These are phyloP conservation scores for Choristoneura rosaceana DNA, from an alignment of 2,888 invertebrate species.

Conservation along the genomic window DNA sequence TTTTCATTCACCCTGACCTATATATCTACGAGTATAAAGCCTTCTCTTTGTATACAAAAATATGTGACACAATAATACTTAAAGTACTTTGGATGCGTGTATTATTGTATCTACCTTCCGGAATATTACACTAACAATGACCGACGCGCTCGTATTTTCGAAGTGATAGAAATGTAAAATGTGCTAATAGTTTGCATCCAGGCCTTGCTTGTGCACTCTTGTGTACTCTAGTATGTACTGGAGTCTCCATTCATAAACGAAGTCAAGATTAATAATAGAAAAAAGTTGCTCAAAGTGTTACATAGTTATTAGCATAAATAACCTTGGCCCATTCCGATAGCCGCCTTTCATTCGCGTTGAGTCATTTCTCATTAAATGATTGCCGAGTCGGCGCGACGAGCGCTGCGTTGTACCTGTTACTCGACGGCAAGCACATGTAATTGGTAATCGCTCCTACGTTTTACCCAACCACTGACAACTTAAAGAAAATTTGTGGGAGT, in stretches of 20 bases:
- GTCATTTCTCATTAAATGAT: conserved; percentile 39
- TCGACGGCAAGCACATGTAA: conserved; percentile 1
- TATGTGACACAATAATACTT: too few species aligned
- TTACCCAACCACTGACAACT: neutral
- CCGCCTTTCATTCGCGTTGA: conserved; percentile 40
- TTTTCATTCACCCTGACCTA: too few species aligned
- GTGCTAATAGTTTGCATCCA: too few species aligned
- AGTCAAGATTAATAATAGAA: conserved; percentile 15
- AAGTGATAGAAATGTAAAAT: too few species aligned
- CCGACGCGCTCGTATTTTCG: too few species aligned
- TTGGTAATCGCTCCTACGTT: neutral
- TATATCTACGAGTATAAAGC: too few species aligned
- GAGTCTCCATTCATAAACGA: neutral
- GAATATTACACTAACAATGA: too few species aligned
- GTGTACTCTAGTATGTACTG: neutral
- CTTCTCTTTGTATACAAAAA: too few species aligned
- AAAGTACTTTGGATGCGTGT: too few species aligned
- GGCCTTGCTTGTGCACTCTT: neutral
- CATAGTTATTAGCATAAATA: conserved; percentile 37
- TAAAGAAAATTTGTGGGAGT: neutral
- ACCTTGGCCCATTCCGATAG: conserved; percentile 40
- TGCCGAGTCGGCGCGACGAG: conserved; percentile 10
- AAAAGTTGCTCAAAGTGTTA: conserved; percentile 32
- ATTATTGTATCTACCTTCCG: too few species aligned
- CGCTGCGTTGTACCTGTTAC: neutral